Conservation (phyloP, 1,140 invertebrate genomes). For the Himalopsyche phryganea region DNA sequence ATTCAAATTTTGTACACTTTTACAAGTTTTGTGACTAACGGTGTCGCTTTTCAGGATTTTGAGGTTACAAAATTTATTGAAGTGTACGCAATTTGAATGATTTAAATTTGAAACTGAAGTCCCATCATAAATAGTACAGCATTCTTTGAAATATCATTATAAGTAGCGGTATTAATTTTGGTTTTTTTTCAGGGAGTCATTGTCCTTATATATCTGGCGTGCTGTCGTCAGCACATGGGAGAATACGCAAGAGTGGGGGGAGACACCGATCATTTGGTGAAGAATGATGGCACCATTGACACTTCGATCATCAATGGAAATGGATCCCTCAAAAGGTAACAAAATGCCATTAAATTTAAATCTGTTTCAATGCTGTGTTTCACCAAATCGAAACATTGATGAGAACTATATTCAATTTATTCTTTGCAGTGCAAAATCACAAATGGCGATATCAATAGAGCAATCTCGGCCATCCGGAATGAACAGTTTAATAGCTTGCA, state of each 20-base stretch:
- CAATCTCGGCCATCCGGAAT: constrained; percentile 61
- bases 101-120: no score
- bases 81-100: no score
- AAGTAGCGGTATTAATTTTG: no score
- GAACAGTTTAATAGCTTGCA: constrained; percentile 70
- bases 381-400: no score
- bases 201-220: constrained; percentile 21
- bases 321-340: constrained; percentile 25
- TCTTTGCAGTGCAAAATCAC: constrained; percentile 39
- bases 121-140: no score
- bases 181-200: constrained; percentile 23
- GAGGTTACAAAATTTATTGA: no score
- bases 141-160: no score
- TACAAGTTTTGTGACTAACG: no score
- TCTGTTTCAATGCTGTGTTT: no score
- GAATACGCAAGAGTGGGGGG: constrained; percentile 4
- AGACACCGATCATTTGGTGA: constrained; percentile 6
- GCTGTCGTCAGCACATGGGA: constrained; percentile 3
- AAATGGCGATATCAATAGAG: constrained; percentile 55
- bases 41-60: no score
- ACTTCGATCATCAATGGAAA: constrained; percentile 15
- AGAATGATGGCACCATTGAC: constrained; percentile 18
- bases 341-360: not conserved
- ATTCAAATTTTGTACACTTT: no score
- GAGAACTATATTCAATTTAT: no score